Base-by-base conservation (phyloP, 2,888 invertebrate species). In the Acrocera orbiculus region DNA sequence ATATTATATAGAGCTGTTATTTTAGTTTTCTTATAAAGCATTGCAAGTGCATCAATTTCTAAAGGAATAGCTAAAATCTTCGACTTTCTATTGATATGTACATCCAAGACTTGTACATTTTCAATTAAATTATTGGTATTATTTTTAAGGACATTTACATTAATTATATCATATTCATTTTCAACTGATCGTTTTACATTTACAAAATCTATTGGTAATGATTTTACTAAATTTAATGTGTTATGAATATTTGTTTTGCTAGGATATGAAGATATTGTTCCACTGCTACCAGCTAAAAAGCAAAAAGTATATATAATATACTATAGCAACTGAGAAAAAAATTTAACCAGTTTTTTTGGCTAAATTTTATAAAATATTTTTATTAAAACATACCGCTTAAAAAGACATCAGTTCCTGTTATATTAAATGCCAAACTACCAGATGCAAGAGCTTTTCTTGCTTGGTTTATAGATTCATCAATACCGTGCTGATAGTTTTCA, bases 371-470 rank as follows among this genome's bases (percentile, higher is more conserved):
- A 9, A 22, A 9, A 22, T 22, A 9, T 9, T 2, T 22, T 22
- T 10, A 2, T 3, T 3, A 22, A 22, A 10, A 9, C 10, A 22
- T 10, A 22, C 22, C 22, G 4, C 2, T 22, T 22, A 9, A 10
- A 22, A 22, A n/a, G n/a, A n/a, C n/a, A n/a, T n/a, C n/a, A n/a
- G n/a, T n/a, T n/a, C n/a, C n/a, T n/a, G n/a, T n/a, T 44, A 80
- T 67, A 47, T 70, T 69, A 50, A 82, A 81, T 34, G 75, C 75
- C 20, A 76, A 69, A 52, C 72, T 73, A 2, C 80, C 80, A 36
- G 76, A 72, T 19, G 77, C 73, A 45, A 80, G 67, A 63, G 72
- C 70, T 63, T 77, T 79, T 32, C 76, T 65, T 44, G 76, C 64
- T 33, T 55, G 57, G 46, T 70, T 66, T 51, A 77, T 67, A 34